Base-by-base conservation (phyloP, 2,797 vertebrate species). In the Ctenopoma kingsleyae region DNA sequence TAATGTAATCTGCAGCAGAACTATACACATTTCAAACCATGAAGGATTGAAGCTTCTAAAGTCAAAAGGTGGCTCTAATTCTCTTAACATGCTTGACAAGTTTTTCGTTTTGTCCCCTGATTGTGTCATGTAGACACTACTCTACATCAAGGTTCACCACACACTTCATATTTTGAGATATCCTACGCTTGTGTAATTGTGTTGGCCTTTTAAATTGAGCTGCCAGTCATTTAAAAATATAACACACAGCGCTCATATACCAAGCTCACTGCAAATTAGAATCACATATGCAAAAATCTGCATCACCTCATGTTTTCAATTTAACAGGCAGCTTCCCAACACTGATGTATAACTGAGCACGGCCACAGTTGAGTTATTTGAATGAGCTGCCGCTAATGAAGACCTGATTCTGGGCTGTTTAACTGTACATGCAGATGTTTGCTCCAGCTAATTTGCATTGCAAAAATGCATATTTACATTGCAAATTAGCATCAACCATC, bases 381-480 rank as follows among this genome's bases (percentile, higher is more conserved):
- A 75, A 48, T 56, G 30, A 38, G 27, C 67, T 6, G 23, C 47
- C 0, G 2, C 59, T 76, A 63, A 81, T 86, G 50, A 79, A 20
- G 55, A 62, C n/a, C 53, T 52, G 51, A 76, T 61, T 53, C 65
- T 43, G 52, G 1, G 35, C 63, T 68, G 46, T 60, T 75, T 62
- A 61, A 68, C 50, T 53, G 19, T 30, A 54, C 43, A 69, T 53
- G 25, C 40, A 62, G 44, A 38, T 30, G 59, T 79, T 63, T 75
- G 55, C 53, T 61, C 50, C 38, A 15, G 3, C 38, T 40, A 15
- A 74, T 23, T 59, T 61, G 48, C 50, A 51, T 76, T 64, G 32
- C 57, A 66, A 72, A 56, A 38, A 38, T 38, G 36, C 47, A 66
- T 8, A 71, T 23, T 59, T 58, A 44, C 50, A 51, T 76, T 63